These are phyloP conservation scores for Pholis gunnellus DNA, from an alignment of 2,113 vertebrate genomes.

Conservation along the genomic window DNA sequence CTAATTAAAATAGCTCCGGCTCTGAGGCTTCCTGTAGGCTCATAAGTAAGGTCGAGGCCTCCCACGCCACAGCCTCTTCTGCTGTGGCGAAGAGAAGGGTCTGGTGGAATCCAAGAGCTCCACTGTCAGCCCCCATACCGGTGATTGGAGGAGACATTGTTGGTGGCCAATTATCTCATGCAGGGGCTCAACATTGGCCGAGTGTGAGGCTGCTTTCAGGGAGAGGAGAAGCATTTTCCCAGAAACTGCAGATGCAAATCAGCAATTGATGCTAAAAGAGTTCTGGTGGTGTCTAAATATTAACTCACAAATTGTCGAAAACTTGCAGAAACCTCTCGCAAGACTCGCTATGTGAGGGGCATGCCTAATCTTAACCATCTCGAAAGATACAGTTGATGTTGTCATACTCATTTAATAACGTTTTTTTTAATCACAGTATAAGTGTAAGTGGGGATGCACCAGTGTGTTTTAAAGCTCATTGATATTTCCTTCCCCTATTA, in stretches of 20 bases:
- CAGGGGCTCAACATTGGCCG: constrained; percentile 11
- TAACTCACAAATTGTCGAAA: neutral
- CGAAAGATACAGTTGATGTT: neutral
- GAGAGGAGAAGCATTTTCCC: constrained; percentile 13
- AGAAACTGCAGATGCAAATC: constrained; percentile 31
- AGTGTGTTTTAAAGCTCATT: neutral
- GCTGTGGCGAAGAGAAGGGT: neutral
- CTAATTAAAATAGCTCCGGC: constrained; percentile 79
- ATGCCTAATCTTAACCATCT: neutral
- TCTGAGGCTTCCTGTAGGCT: constrained; percentile 56
- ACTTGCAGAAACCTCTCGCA: neutral
- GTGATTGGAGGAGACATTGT: constrained; percentile 36
- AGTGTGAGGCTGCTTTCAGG: constrained; percentile 25
- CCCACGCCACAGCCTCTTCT: constrained; percentile 39
- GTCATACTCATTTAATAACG: neutral
- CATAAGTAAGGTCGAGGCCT: constrained; percentile 37
- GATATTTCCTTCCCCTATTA: neutral
- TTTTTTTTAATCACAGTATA: neutral
- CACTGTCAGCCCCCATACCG: constrained; percentile 13
- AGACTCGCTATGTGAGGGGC: neutral
- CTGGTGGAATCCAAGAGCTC: constrained; percentile 12
- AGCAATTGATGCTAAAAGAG: neutral
- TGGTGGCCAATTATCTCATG: constrained; percentile 35
- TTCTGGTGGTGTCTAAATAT: neutral
- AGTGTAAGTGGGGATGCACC: neutral